Conservation (phyloP, 2,113 vertebrate species). For the Prunella himalayana region DNA sequence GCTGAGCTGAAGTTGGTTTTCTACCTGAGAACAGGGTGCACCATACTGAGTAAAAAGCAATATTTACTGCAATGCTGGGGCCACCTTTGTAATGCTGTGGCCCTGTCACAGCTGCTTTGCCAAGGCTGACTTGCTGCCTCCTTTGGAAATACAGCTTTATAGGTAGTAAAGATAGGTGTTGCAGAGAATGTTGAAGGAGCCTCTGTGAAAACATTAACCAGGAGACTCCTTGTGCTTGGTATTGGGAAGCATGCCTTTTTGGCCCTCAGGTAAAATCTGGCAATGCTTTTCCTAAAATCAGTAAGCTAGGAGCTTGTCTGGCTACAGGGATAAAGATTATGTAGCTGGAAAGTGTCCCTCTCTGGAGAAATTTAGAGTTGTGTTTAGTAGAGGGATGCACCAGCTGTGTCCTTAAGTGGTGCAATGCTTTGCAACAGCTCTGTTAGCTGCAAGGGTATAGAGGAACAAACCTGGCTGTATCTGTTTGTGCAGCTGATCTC, state of each 20-base stretch:
- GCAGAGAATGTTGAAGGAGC: not conserved
- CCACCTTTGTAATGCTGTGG: not conserved
- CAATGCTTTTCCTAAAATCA: not conserved
- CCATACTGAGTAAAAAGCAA: not conserved
- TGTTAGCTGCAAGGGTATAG: not conserved
- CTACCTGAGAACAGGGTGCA: not conserved
- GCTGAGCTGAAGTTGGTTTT: not conserved
- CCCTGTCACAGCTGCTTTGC: not conserved
- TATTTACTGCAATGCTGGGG: not conserved
- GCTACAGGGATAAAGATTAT: not conserved
- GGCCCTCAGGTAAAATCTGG: not conserved
- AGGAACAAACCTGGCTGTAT: not conserved
- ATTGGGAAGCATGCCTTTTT: rapidly evolving
- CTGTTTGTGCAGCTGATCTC: rapidly evolving
- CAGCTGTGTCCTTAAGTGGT: not conserved
- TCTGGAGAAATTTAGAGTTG: not conserved
- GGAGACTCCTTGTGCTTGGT: not conserved
- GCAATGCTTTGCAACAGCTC: not conserved
- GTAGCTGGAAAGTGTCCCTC: not conserved
- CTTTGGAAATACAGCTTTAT: not conserved
- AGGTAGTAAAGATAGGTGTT: not conserved
- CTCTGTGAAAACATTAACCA: not conserved
- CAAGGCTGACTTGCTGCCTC: not conserved
- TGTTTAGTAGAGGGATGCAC: not conserved
- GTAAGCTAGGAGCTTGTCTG: not conserved